These are phyloP conservation scores for Tribolium castaneum DNA, from an alignment of 1,140 invertebrate species.

Conservation along the genomic window DNA sequence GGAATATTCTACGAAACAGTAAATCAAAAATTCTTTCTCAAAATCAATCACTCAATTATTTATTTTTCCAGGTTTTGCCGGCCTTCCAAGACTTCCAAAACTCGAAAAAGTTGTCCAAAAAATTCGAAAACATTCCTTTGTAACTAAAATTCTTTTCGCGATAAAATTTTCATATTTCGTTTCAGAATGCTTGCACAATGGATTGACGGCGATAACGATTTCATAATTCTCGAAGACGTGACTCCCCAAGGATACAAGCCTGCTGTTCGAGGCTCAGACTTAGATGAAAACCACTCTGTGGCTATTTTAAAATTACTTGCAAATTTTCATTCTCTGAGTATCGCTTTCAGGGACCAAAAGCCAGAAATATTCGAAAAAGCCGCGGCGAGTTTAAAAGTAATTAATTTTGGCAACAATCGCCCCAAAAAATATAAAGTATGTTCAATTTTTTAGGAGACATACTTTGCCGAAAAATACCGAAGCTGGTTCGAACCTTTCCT, in stretches of 20 bases:
- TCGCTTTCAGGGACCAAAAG: constrained; percentile 74
- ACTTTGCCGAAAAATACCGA: constrained; percentile 69
- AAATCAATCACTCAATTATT: not conserved
- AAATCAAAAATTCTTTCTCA: not conserved
- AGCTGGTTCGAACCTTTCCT: constrained; percentile 71
- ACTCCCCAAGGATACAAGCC: constrained; percentile 66
- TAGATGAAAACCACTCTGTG: constrained; percentile 66
- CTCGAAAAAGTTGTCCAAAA: constrained; percentile 63
- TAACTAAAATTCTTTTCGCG: constrained; percentile 4
- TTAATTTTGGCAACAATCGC: not conserved
- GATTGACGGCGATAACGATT: constrained; percentile 73
- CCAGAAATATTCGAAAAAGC: constrained; percentile 68
- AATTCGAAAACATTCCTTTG: constrained; percentile 66
- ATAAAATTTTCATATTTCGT: constrained; percentile 21
- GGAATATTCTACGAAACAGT: constrained; percentile 73
- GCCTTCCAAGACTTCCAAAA: constrained; percentile 67
- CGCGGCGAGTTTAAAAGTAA: constrained; percentile 57
- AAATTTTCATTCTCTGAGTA: constrained; percentile 74
- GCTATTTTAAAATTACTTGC: constrained; percentile 71
- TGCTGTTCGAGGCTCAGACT: constrained; percentile 65
- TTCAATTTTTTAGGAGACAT: constrained; percentile 65
- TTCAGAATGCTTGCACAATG: constrained; percentile 67
- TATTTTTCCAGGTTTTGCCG: constrained; percentile 60
- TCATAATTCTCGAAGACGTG: constrained; percentile 74
- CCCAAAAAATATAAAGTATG: not conserved